Evolutionary conservation across 2,113 vertebrate genomes (phyloP).

Genomic region (Cacatua alba): DNA sequence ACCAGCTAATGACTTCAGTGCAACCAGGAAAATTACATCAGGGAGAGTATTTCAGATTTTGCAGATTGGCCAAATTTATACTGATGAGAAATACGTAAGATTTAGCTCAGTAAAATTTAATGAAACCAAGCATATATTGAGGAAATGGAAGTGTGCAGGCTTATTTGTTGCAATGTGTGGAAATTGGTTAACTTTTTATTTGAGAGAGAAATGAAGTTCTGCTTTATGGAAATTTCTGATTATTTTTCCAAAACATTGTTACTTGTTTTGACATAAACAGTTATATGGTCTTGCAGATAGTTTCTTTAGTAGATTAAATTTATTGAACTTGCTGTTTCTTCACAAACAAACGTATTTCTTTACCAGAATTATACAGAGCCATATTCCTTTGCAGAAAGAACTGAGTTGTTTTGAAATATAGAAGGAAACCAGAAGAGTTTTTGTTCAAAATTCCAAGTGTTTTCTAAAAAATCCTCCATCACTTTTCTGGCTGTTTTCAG

Average conservation of each 20-base stretch:
- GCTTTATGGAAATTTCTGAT: slow-evolving; percentile 5
- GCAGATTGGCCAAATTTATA: slow-evolving; percentile 49
- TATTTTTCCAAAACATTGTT: background rate
- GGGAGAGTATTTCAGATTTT: slow-evolving; percentile 49
- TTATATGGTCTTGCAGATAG: background rate
- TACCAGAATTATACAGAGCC: background rate
- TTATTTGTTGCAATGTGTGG: background rate
- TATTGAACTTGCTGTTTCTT: background rate
- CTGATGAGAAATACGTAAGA: slow-evolving; percentile 30
- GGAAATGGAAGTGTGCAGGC: background rate
- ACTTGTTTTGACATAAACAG: background rate
- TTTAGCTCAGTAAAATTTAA: slow-evolving; percentile 53
- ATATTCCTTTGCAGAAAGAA: background rate
- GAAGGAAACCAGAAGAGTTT: background rate
- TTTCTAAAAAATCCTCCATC: background rate
- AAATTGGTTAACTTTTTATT: slow-evolving; percentile 18
- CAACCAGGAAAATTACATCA: slow-evolving; percentile 58
- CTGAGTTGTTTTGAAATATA: background rate
- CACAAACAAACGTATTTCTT: background rate
- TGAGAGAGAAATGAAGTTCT: background rate
- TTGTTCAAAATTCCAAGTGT: background rate
- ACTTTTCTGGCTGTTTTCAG: background rate
- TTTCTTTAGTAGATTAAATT: background rate
- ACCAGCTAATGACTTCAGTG: slow-evolving; percentile 50
- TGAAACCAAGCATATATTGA: slow-evolving; percentile 37